Percentiles rank a stretch among this genome's conserved stretches.
phyloP scores from a whole-genome alignment of 35 echinoderm and acorn worm genomes.

The Heliocidaris tuberculata region DNA sequence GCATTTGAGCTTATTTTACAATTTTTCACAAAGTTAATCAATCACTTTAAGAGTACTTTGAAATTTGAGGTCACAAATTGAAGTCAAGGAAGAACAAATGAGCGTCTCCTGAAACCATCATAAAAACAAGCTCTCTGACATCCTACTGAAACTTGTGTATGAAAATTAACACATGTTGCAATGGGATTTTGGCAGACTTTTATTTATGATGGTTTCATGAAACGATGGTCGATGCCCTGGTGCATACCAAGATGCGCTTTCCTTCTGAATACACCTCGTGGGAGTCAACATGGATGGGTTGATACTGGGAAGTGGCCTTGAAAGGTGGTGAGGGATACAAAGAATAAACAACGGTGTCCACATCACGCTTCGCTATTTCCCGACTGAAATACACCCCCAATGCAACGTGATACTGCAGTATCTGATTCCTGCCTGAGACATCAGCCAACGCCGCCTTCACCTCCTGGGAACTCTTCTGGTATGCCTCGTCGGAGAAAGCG shows the following conservation, averaged over 20 bases:
- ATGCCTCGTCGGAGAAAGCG: constrained; percentile 52
- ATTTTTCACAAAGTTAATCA: too few species aligned
- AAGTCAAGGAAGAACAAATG: too few species aligned
- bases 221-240: too few species aligned
- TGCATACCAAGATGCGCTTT: background rate
- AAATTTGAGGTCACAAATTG: too few species aligned
- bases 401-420: constrained; percentile 55
- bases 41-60: too few species aligned
- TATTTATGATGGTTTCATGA: too few species aligned
- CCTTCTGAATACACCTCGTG: background rate
- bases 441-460: constrained; percentile 1
- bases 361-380: background rate
- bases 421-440: background rate
- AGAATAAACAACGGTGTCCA: background rate
- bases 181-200: too few species aligned
- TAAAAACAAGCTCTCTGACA: too few species aligned
- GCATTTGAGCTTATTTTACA: too few species aligned
- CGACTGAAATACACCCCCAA: background rate
- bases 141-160: too few species aligned
- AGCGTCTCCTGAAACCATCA: too few species aligned
- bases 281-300: constrained; percentile 44
- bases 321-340: constrained; percentile 40
- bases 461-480: background rate
- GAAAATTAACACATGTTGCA: too few species aligned
- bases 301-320: background rate